Conservation (phyloP, 1,140 invertebrate genomes). For the Trichonephila inaurata region DNA sequence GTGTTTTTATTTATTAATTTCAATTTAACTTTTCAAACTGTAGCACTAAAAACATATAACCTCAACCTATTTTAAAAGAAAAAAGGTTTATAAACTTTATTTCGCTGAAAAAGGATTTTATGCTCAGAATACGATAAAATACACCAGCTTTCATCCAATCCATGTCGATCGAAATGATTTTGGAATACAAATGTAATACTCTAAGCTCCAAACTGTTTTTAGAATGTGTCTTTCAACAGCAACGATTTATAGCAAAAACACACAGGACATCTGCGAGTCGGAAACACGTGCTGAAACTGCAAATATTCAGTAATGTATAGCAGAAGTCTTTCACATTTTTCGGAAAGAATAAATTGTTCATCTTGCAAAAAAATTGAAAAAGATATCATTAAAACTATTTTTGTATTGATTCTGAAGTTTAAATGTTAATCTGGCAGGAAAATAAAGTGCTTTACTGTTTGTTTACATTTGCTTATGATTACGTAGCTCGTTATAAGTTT, state of each 20-base stretch:
- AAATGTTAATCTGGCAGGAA: too few relatives aligned
- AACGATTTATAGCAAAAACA: conserved; percentile 26
- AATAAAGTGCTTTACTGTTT: too few relatives aligned
- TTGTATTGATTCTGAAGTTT: background rate
- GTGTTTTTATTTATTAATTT: too few relatives aligned
- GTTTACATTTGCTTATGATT: too few relatives aligned
- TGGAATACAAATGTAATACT: conserved; percentile 52
- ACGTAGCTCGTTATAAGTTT: too few relatives aligned
- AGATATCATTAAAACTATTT: background rate
- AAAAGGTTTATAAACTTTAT: background rate
- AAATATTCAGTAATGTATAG: background rate
- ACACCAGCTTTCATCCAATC: conserved; percentile 41
- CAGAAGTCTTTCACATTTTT: background rate
- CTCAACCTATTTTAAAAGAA: background rate
- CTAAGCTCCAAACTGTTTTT: conserved; percentile 30
- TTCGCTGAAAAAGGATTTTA: conserved; percentile 7
- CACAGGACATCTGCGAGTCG: conserved; percentile 31
- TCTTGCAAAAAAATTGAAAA: background rate
- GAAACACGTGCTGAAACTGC: conserved; percentile 38
- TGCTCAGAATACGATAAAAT: conserved; percentile 39
- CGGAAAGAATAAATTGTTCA: background rate
- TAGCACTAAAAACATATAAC: background rate
- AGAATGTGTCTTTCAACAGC: conserved; percentile 50
- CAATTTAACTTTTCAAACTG: too few relatives aligned
- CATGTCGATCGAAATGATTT: conserved; percentile 18